A percentile compares a stretch with the other conserved stretches of the same genome.
These are phyloP conservation scores for Dicaeum eximium DNA, from an alignment of 2,113 vertebrate species.

Conservation along the genomic window DNA sequence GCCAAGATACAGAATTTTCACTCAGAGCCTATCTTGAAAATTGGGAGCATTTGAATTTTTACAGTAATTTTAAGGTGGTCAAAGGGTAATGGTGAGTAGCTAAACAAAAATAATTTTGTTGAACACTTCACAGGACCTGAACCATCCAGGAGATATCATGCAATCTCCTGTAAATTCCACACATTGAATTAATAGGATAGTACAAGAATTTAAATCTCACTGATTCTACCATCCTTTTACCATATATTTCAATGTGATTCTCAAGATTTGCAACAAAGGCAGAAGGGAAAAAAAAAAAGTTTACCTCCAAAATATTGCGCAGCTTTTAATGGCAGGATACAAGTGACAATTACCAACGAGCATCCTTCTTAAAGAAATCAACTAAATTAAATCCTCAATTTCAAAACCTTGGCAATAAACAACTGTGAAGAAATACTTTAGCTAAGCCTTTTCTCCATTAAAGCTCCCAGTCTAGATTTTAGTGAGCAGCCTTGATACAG, in stretches of 20 bases:
- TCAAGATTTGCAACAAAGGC: background rate
- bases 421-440: background rate
- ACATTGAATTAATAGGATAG: background rate
- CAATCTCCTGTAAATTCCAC: background rate
- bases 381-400: background rate
- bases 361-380: background rate
- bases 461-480: background rate
- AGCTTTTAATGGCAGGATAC: accelerated
- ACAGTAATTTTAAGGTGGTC: background rate
- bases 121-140: background rate
- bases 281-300: background rate
- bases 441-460: background rate
- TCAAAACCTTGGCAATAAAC: background rate
- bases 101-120: background rate
- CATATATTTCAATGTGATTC: background rate
- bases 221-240: background rate
- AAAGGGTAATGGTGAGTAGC: background rate
- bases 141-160: background rate
- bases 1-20: slow-evolving; percentile 29
- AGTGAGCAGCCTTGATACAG: background rate
- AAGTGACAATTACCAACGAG: background rate
- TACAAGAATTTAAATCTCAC: background rate
- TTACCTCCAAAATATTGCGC: background rate
- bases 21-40: background rate
- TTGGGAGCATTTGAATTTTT: background rate